Base-by-base conservation (phyloP, 2,888 invertebrate genomes). In the Parnassius smintheus region DNA sequence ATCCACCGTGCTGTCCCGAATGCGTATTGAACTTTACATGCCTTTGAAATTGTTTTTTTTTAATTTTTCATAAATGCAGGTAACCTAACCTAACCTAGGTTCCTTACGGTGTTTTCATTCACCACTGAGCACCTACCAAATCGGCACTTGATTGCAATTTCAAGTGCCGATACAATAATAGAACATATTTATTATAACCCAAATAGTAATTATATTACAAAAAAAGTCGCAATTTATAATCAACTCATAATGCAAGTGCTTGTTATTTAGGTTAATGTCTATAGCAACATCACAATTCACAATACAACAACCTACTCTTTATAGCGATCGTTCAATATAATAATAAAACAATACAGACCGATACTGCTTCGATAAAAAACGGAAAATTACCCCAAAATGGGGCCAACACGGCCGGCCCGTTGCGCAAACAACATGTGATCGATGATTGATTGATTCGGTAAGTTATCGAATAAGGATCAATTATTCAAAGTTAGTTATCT, bases 371-470 rank as follows among this genome's bases (percentile, higher is more conserved):
- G 77, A 80, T 80, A 79, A 78, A 72, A 65, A 62, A 70, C 52
- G 77, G 75, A 80, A 85, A 83, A 82, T 77, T 73, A 80, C 72
- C 74, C 72, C 67, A 73, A 79, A 84, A 81, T 71, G 70, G 72
- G 76, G 77, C 75, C 80, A 80, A 71, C 74, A 56, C 12, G 55
- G 67, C 65, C 70, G 61, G 68, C 70, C 67, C 71, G 74, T 83
- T 82, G 81, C 83, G 84, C 82, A 85, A 86, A 80, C 77, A 82
- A 70, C 73, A 70, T 72, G 78, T 78, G 81, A 80, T 79, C 81
- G 81, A 80, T 86, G 86, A 86, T 86, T 88, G 87, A 88, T 86
- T 84, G 82, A 81, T 84, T 77, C 73, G 71, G 68, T 68, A 72
- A 78, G 75, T 80, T 82, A 82, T 71, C 72, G 74, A 46, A 69